Evolutionary conservation across 1,140 invertebrate genomes (phyloP).

Genomic region (Penaeus indicus): DNA sequence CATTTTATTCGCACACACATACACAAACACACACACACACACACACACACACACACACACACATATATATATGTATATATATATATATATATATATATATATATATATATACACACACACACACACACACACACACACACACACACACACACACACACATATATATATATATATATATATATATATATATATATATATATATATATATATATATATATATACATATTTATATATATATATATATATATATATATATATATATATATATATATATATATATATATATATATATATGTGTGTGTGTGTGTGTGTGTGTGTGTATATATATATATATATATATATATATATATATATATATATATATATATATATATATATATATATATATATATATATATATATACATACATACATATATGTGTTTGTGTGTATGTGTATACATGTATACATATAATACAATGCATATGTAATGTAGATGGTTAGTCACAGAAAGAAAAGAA

Average conservation of each 20-base stretch:
- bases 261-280: not conserved
- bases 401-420: too few species aligned
- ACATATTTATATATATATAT: not conserved
- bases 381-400: too few species aligned
- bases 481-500: too few species aligned
- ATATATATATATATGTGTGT: not conserved
- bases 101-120: not conserved
- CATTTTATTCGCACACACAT: too few species aligned
- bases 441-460: too few species aligned
- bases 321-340: too few species aligned
- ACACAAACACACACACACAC: not conserved
- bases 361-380: too few species aligned
- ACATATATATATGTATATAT: not conserved
- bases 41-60: too few species aligned
- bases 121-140: not conserved
- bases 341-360: too few species aligned
- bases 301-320: accelerated
- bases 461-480: too few species aligned
- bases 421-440: too few species aligned
- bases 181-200: not conserved
- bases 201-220: not conserved
- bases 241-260: not conserved
- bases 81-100: not conserved
- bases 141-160: not conserved
- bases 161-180: not conserved